phyloP scores from a whole-genome alignment of 2,888 invertebrate genomes.

The Dorcus hopei region DNA sequence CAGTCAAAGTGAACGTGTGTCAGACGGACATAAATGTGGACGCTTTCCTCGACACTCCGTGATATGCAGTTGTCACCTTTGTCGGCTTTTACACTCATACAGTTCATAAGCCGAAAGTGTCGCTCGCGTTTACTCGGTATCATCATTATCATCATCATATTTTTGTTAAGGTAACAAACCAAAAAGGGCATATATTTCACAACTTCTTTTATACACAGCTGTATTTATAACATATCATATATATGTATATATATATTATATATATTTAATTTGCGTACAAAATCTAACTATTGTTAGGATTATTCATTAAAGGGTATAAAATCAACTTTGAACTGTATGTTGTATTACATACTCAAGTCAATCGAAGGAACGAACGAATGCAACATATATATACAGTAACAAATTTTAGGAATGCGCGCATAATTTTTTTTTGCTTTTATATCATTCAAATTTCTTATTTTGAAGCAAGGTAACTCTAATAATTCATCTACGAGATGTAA shows the following conservation, averaged over 20 bases:
- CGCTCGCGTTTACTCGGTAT: conserved; percentile 3
- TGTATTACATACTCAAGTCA: conserved; percentile 35
- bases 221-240: not conserved
- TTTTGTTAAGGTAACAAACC: not conserved
- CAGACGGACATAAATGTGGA: conserved; percentile 48
- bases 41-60: conserved; percentile 44
- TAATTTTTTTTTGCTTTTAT: conserved; percentile 15
- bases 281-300: conserved; percentile 32
- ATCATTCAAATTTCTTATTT: not conserved
- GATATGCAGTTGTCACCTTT: conserved; percentile 45
- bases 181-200: conserved; percentile 1
- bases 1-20: conserved; percentile 49
- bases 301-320: conserved; percentile 10
- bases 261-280: conserved; percentile 32
- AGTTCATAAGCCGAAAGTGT: conserved; percentile 25
- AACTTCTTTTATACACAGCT: conserved; percentile 1
- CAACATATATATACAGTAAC: conserved; percentile 25
- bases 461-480: too few relatives aligned
- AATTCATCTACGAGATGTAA: not conserved
- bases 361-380: conserved; percentile 21
- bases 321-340: conserved; percentile 40
- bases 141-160: conserved; percentile 1
- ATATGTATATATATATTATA: conserved; percentile 4
- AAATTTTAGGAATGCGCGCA: conserved; percentile 13
- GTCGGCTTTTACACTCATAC: conserved; percentile 29